These are phyloP conservation scores for Pseudopodoces humilis DNA, from an alignment of 2,113 vertebrate genomes.

Conservation along the genomic window DNA sequence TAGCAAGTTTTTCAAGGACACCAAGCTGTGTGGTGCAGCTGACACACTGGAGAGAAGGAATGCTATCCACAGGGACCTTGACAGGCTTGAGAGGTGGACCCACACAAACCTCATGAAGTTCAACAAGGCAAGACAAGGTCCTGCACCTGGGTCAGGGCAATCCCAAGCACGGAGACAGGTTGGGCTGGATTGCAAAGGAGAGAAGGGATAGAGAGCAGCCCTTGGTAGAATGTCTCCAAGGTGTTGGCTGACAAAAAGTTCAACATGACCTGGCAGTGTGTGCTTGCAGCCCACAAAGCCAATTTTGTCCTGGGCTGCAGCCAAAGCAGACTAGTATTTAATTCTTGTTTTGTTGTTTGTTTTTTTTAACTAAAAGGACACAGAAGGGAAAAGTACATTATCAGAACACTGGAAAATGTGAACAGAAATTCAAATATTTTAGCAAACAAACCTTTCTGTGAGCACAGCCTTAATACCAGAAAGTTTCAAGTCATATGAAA, in stretches of 20 bases:
- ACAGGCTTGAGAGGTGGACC: neutral
- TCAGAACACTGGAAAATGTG: neutral
- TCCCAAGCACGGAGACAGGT: neutral
- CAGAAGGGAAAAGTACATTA: neutral
- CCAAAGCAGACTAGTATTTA: too few species aligned
- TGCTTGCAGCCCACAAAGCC: neutral
- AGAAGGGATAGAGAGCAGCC: neutral
- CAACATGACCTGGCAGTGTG: neutral
- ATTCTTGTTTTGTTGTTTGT: neutral
- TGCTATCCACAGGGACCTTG: neutral
- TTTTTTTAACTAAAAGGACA: neutral
- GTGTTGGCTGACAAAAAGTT: neutral
- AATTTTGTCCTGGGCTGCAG: neutral
- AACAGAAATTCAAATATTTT: neutral
- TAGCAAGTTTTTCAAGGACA: neutral
- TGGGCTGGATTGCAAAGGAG: neutral
- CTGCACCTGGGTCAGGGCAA: neutral
- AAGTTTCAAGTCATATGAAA: neutral
- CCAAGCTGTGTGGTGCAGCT: neutral
- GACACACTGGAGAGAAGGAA: neutral
- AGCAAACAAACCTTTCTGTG: neutral
- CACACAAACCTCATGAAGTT: neutral
- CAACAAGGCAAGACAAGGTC: neutral
- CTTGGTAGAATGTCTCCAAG: too few species aligned
- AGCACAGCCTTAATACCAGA: neutral